These are phyloP conservation scores for Orthosia gothica DNA, from an alignment of 2,888 invertebrate genomes.

Conservation along the genomic window DNA sequence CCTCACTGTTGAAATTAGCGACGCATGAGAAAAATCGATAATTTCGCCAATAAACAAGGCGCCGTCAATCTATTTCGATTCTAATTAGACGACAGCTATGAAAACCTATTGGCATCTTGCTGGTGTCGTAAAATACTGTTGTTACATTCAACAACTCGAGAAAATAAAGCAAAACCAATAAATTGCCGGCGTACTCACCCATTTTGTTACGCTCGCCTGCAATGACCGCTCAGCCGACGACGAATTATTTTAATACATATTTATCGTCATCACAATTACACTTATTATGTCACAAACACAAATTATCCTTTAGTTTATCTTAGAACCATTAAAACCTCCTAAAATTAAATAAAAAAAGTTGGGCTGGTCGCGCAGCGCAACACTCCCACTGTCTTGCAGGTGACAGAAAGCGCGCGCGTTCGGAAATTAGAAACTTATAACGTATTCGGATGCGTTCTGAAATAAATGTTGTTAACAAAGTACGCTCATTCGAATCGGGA, in stretches of 20 bases:
- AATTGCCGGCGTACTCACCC: constrained; percentile 87
- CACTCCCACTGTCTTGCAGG: constrained; percentile 67
- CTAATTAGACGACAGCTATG: constrained; percentile 65
- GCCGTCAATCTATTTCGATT: constrained; percentile 61
- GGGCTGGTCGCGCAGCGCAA: constrained; percentile 39
- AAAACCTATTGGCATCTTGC: constrained; percentile 11
- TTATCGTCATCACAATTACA: constrained; percentile 82
- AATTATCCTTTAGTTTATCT: constrained; percentile 54
- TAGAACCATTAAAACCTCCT: constrained; percentile 63
- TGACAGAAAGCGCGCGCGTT: constrained; percentile 78
- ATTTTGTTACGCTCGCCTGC: constrained; percentile 79
- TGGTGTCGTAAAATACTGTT: constrained; percentile 25
- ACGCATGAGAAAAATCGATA: constrained; percentile 89
- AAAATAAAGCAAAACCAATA: constrained; percentile 69
- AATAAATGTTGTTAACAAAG: constrained; percentile 31
- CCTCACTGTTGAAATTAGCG: constrained; percentile 63
- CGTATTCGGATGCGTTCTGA: constrained; percentile 60
- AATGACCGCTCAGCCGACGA: constrained; percentile 68
- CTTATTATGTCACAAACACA: constrained; percentile 75
- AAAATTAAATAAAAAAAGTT: constrained; percentile 63
- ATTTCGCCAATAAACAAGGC: constrained; percentile 79
- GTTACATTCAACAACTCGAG: constrained; percentile 25
- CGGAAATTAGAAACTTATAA: constrained; percentile 65
- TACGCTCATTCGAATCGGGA: constrained; percentile 50
- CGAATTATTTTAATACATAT: constrained; percentile 70